Evolutionary conservation across 35 echinoderm and acorn worm genomes (phyloP), one percentile per base, ranked within the genome.

Genomic region (Apostichopus japonicus): DNA sequence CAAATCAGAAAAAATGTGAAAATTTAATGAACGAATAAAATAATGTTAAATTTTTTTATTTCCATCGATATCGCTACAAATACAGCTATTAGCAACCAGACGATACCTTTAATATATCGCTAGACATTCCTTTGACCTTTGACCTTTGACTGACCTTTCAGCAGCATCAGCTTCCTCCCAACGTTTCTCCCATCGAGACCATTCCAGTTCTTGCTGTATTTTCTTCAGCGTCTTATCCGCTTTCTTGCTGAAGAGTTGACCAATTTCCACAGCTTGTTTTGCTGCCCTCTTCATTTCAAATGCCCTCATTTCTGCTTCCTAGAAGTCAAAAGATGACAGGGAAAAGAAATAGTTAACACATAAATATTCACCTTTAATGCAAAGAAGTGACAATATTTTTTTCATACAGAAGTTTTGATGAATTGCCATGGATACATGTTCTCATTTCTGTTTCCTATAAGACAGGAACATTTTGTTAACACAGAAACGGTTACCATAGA

Each of bases 131-230:
- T 44, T 44, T 65, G 19, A 67, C 63, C 11, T 67, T 67, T 67
- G 11, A 67, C 11, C 78, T 23, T 33, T 53, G 13, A 80, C 86
- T 58, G 56, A 87, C 86, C 86, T 87, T 65, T 87, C 86, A 19
- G 55, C 56, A 58, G 86, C 86, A 87, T 87, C 86, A 22, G 86
- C 86, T 56, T 87, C 86, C 56, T 87, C 86, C 86, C 86, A 87
- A 3, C 86, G 56, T 87, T 67, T 87, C 86, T 87, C 86, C 86
- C 86, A 87, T 87, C 86, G 54, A 22, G 58, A 17, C 86, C 86
- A 87, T 33, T 87, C 86, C 14, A 87, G 86, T 22, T 87, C 56
- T 87, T 87, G 58, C 63, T 87, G 56, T 57, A 87, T 87, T 56
- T 71, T 58, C 56, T 58, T 44, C 86, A 87, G 11, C 24, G 54